phyloP scores from a whole-genome alignment of 2,113 vertebrate species.

The Limanda limanda region DNA sequence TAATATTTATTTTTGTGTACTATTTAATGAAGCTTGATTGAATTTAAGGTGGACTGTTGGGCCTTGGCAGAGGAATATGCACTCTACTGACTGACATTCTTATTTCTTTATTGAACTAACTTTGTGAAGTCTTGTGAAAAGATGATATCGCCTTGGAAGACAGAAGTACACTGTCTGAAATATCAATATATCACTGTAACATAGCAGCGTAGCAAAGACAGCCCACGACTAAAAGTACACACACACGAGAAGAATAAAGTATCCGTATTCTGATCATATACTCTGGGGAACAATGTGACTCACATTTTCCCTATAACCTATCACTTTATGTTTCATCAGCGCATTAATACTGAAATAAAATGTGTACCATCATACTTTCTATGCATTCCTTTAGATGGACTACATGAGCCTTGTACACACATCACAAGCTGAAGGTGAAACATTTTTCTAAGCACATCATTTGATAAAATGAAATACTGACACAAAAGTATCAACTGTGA shows the following conservation, averaged over 20 bases:
- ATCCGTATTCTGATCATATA: neutral
- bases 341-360: neutral
- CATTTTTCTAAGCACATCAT: neutral
- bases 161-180: no score
- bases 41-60: no score
- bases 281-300: neutral
- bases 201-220: neutral
- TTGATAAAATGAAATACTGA: slow-evolving; percentile 3
- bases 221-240: neutral
- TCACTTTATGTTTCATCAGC: neutral
- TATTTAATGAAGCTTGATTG: no score
- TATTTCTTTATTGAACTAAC: no score
- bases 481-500: neutral
- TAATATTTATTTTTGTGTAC: no score
- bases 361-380: neutral
- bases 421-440: neutral
- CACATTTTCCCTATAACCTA: neutral
- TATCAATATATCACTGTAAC: neutral
- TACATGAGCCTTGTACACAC: neutral
- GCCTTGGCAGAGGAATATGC: no score
- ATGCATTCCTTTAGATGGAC: neutral
- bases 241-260: neutral
- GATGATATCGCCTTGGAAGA: no score
- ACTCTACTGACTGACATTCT: no score
- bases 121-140: no score